Base-by-base conservation (phyloP, 1,140 invertebrate genomes). In the Druon quercuslanigerum region DNA sequence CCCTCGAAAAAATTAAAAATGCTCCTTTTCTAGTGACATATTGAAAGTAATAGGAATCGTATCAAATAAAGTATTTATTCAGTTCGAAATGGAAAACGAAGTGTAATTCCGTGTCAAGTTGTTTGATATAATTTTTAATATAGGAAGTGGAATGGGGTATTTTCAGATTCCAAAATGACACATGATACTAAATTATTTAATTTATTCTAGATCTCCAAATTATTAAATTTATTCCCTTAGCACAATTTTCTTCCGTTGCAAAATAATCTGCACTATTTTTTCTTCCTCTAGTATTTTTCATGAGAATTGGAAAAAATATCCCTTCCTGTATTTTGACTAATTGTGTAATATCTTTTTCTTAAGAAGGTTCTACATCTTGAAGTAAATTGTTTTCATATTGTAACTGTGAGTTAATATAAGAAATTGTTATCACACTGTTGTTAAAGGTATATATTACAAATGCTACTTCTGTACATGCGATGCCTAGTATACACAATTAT, bases 401-500 rank as follows among this genome's bases (percentile, higher is more conserved):
- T 66, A 66, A 33, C 33, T 46, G 13, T 66, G 13, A 66, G 25
- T 66, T 75, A 13, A 75, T 70, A 76, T 52, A 20, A 71, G 50
- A 54, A 71, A 76, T 60, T 71, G 70, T 71, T 76, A 71, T 66
- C 50, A 60, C 9, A 70, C 13, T 50, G 20, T 66, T 66, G 60
- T 70, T 75, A 57, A 75, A 75, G 50, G 66, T 74, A 14, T 54
- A 54, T 76, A 71, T 75, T 19, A 51, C 16, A 51, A 46, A 71
- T 77, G 40, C 46, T 57, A 73, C 60, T 50, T 71, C 13, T 46
- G 14, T 76, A 71, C 46, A 75, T 60, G 74, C 50, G 66, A 52
- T 57, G 70, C 50, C 40, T 51, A 52, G n/a, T 40, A 17, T 50
- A 46, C 19, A 70, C 8, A 66, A 54, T 57, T 60, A 50, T 46